Evolutionary conservation across 2,797 vertebrate genomes (phyloP), one percentile per base, ranked within the genome.

Genomic region (Selene dorsalis): DNA sequence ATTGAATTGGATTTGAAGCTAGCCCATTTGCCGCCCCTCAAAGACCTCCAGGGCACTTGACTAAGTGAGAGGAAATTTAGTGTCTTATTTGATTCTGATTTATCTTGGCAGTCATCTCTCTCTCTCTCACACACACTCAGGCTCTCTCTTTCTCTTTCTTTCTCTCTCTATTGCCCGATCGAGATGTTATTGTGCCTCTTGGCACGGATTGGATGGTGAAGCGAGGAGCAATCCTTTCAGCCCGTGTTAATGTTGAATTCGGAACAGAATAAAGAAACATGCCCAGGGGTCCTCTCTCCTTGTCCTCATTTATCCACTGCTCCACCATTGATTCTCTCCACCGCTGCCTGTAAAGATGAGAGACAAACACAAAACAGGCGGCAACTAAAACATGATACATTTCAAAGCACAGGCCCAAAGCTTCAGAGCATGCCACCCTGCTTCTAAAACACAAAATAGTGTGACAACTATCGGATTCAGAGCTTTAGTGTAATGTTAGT

Each of bases 201-300:
- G 79, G 90, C 91, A 48, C 28, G 9, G 69, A 90, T 86, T 87
- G 86, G 82, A 90, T 87, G 84, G 69, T 43, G 69, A 73, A 82
- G 86, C 57, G 35, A 89, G 87, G 69, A 93, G 75, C 80, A 90
- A 92, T 89, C 88, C 89, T 93, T 94, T 94, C 90, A 94, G 88
- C 75, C 84, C 80, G 53, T 83, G 87, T 94, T 94, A 93, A 92
- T 88, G 87, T 91, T 84, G 87, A 83, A 82, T 89, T 75, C 77
- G 79, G 82, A 87, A 68, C 83, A 83, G 75, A 78, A 91, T 82
- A 88, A 91, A 91, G 84, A 84, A 91, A 79, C 56, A 17, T 5
- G 78, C 88, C 88, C 22, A 10, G 64, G 86, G 92, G 71, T 67
- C 30, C 71, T 70, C 55, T 82, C 79, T 83, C 65, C 83, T 77